Base-by-base conservation (phyloP, 2,888 invertebrate species). In the Crepidodera aurea region DNA sequence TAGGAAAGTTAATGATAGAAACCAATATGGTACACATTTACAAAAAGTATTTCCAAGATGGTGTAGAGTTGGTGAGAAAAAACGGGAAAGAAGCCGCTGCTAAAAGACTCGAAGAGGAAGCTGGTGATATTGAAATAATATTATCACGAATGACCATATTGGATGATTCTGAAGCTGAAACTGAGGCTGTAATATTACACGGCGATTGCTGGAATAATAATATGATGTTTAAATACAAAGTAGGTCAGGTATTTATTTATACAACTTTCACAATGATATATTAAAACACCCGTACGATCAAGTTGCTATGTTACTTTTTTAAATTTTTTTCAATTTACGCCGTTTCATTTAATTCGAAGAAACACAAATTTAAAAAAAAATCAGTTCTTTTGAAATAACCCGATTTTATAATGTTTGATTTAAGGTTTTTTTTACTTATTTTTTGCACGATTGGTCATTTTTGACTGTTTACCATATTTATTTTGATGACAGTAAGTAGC, bases 191-290 rank as follows among this genome's bases (percentile, higher is more conserved):
- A 3, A 19, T 55, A 29, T 42, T 69, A 2, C 76, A 77, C 65
- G 75, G 76, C 4, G 77, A 77, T 64, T 73, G 75, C 56, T 77
- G 77, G 77, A 74, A 67, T 50, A 77, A 77, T 48, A 77, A 77
- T 51, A 73, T 77, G 70, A 70, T 77, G 72, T 77, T 75, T 60
- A 68, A 71, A 63, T 74, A 76, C 61, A 56, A 68, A 40, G 77
- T 76, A 66, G 67, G 70, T 66, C n/a, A n/a, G n/a, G n/a, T n/a
- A n/a, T n/a, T n/a, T n/a, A n/a, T n/a, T n/a, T n/a, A n/a, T n/a
- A n/a, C n/a, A n/a, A n/a, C n/a, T n/a, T n/a, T n/a, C n/a, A n/a
- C n/a, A n/a, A n/a, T n/a, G n/a, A n/a, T n/a, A n/a, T n/a, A n/a
- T n/a, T n/a, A n/a, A n/a, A n/a, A n/a, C n/a, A n/a, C n/a, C n/a